Percentiles rank a stretch among this genome's conserved stretches.
Evolutionary conservation across 1,140 invertebrate genomes (phyloP).

Genomic region (Rhagoletis zephyria): DNA sequence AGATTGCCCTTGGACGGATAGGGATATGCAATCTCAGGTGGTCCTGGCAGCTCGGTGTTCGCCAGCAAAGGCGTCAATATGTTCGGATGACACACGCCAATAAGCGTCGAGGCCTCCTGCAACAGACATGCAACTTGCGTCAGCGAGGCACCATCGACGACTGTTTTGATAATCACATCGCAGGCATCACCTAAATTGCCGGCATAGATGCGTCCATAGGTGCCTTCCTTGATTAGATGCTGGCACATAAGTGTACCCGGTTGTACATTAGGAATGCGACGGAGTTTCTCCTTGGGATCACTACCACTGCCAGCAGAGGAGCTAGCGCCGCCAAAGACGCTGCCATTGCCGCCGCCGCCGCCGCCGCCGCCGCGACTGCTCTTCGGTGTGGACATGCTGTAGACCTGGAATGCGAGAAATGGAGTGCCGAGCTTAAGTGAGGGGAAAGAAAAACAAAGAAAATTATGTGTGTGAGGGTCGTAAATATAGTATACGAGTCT

Average conservation of each 20-base stretch:
- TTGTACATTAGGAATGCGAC: conserved; percentile 78
- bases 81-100: conserved; percentile 86
- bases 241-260: conserved; percentile 79
- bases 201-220: conserved; percentile 86
- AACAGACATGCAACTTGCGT: conserved; percentile 87
- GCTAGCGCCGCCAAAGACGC: conserved; percentile 64
- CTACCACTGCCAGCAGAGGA: conserved; percentile 64
- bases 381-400: conserved; percentile 71
- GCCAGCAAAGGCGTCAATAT: conserved; percentile 87
- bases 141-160: conserved; percentile 85
- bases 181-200: conserved; percentile 82
- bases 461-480: not conserved
- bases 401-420: conserved; percentile 71
- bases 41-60: conserved; percentile 82
- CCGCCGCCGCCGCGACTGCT: conserved; percentile 67
- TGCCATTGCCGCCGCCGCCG: conserved; percentile 71
- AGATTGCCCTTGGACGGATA: conserved; percentile 87
- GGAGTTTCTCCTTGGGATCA: conserved; percentile 78
- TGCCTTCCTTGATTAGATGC: conserved; percentile 83
- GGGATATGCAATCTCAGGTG: conserved; percentile 87
- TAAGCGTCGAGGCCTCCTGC: conserved; percentile 87
- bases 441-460: not conserved
- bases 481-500: too few relatives aligned
- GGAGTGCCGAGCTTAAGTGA: not conserved
- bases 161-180: conserved; percentile 88